Evolutionary conservation across 2,888 invertebrate species (phyloP).

Genomic region (Eupithecia subumbrata): DNA sequence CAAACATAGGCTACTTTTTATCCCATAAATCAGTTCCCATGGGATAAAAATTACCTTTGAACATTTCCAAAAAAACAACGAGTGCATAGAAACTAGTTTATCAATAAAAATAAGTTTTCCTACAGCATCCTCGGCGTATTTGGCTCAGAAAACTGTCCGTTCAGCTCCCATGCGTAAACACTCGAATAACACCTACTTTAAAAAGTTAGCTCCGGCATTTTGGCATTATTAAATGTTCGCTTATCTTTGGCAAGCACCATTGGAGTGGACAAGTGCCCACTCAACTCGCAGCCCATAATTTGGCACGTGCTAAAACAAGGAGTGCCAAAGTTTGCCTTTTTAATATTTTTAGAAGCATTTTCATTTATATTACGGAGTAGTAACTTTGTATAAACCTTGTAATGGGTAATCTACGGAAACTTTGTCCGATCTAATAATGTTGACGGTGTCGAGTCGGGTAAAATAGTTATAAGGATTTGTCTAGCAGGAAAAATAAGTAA

Average conservation of each 20-base stretch:
- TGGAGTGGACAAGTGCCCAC: background rate
- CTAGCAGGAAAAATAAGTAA: too few relatives aligned
- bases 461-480: too few relatives aligned
- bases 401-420: too few relatives aligned
- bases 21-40: too few relatives aligned
- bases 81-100: too few relatives aligned
- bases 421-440: too few relatives aligned
- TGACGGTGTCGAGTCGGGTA: too few relatives aligned
- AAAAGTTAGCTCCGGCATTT: background rate
- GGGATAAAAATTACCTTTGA: too few relatives aligned
- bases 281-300: background rate
- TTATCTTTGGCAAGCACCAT: background rate
- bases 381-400: background rate
- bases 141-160: background rate
- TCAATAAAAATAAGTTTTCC: too few relatives aligned
- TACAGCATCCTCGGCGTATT: background rate
- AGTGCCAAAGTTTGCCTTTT: background rate
- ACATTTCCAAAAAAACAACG: too few relatives aligned
- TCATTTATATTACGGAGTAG: background rate
- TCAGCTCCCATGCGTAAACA: background rate
- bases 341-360: background rate
- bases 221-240: background rate
- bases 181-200: background rate
- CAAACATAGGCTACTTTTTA: too few relatives aligned
- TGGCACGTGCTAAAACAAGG: background rate